Base-by-base conservation (phyloP, 2,888 invertebrate genomes). In the Drosophila infuscata region DNA sequence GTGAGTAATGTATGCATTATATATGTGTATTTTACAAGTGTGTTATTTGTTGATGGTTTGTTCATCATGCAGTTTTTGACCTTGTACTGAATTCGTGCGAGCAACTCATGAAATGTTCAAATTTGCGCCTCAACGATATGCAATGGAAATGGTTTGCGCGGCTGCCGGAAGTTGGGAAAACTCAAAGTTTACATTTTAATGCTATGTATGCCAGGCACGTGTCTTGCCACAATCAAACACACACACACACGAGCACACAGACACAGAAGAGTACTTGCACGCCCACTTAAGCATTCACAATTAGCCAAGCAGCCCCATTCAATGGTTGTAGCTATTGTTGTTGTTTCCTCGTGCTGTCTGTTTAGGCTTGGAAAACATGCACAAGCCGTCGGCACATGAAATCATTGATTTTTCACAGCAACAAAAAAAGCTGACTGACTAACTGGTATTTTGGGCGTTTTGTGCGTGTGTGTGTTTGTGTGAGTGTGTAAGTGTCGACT, bases 371-470 rank as follows among this genome's bases (percentile, higher is more conserved):
- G 6, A 53, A 33, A 72, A 64, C 62, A 46, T 69, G 65, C 75
- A 67, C 66, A 74, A 56, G 77, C 70, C 74, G 80, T 49, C 89
- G 77, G 83, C 69, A 65, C 62, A 66, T 53, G 68, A 81, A 86
- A 77, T 80, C 81, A 91, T 90, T 90, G 90, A 90, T 90, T 90
- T 90, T 90, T 90, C 91, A 73, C 87, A 74, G 59, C 41, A 62
- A 62, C 36, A 43, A 57, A 15, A 29, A 41, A 38, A 25, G 8
- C 43, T 35, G 33, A 36, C 54, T 25, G 46, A 30, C 35, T 67
- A 60, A 15, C 57, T 30, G 36, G 30, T 41, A n/a, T 57, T 41
- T 41, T 20, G 30, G 41, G 30, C 5, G 17, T 17, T 51, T 17
- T 51, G 17, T n/a, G n/a, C 11, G n/a, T 3, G 51, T 2, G n/a